phyloP scores from a whole-genome alignment of 2,113 vertebrate species.

The Asarcornis scutulata region DNA sequence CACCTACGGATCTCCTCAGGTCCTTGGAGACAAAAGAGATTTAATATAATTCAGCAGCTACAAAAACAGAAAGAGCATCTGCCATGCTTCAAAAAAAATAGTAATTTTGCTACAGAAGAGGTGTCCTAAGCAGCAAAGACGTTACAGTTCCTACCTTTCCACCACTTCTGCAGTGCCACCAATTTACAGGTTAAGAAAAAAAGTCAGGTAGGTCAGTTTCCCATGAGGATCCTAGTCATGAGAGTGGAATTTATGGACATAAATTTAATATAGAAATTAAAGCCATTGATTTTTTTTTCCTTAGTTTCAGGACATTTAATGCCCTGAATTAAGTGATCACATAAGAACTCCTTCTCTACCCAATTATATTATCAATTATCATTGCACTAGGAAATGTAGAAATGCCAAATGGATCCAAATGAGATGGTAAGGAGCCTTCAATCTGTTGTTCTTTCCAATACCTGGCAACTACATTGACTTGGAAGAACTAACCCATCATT shows the following conservation, averaged over 20 bases:
- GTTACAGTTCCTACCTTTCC: neutral
- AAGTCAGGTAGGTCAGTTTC: neutral
- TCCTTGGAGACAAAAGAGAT: neutral
- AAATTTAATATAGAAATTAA: neutral
- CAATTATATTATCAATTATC: neutral
- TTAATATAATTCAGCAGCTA: neutral
- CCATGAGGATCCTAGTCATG: neutral
- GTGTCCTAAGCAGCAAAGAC: neutral
- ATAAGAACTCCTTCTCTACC: neutral
- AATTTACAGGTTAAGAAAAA: neutral
- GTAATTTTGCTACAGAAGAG: neutral
- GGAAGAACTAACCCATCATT: neutral
- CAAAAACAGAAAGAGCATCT: neutral
- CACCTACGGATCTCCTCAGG: accelerated
- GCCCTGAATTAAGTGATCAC: neutral
- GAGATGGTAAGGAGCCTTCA: neutral
- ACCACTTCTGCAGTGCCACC: neutral
- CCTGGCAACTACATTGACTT: neutral
- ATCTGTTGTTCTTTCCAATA: neutral
- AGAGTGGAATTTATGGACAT: neutral
- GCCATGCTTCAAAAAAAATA: neutral
- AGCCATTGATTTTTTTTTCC: neutral
- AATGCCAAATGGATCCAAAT: neutral
- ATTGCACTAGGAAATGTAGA: neutral
- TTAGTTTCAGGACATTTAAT: neutral